These are phyloP conservation scores for Donacobius atricapilla DNA, from an alignment of 2,113 vertebrate genomes.

Conservation along the genomic window DNA sequence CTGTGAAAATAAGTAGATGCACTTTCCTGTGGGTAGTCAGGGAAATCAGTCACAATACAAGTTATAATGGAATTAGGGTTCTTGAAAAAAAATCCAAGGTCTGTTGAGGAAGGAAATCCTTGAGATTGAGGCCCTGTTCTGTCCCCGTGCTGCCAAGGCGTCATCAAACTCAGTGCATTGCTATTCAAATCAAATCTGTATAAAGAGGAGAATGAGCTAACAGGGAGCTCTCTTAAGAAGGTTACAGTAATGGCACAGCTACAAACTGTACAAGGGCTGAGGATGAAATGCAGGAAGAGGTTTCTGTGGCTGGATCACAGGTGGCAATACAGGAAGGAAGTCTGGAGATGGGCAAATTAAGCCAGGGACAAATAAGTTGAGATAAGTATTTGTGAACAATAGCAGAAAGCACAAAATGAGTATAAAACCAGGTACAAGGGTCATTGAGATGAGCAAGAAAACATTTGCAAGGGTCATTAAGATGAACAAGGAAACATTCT, in stretches of 20 bases:
- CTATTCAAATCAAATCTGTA: not conserved
- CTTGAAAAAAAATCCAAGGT: not conserved
- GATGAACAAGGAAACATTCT: not conserved
- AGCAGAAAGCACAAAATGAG: not conserved
- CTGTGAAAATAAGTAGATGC: not conserved
- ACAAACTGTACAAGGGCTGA: not conserved
- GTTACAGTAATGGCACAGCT: not conserved
- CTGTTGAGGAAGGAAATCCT: not conserved
- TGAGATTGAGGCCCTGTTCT: accelerated
- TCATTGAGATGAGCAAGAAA: not conserved
- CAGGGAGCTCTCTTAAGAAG: not conserved
- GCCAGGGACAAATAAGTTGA: not conserved
- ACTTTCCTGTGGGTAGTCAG: not conserved
- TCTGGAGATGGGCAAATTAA: not conserved
- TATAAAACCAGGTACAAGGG: not conserved
- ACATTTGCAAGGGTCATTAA: not conserved
- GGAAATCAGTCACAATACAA: not conserved
- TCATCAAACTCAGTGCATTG: not conserved
- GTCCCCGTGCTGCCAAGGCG: accelerated
- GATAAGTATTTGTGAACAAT: accelerated
- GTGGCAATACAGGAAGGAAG: not conserved
- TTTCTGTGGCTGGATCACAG: not conserved
- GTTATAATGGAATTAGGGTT: not conserved
- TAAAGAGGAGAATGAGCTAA: not conserved
- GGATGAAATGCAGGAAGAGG: not conserved